phyloP scores from a whole-genome alignment of 2,113 vertebrate genomes.

The Terrapene triunguis region DNA sequence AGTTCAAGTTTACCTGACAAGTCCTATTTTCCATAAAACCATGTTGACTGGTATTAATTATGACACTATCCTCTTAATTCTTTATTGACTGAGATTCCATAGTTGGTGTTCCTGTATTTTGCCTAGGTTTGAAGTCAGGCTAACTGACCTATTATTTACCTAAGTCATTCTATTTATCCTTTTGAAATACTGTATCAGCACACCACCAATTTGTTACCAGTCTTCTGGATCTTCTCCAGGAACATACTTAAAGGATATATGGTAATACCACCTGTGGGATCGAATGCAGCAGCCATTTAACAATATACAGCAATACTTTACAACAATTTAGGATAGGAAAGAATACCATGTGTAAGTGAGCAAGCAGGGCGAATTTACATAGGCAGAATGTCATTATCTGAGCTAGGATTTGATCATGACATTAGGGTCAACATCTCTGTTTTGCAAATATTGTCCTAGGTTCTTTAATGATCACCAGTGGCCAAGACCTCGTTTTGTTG shows the following conservation, averaged over 20 bases:
- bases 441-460: neutral
- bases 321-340: neutral
- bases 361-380: neutral
- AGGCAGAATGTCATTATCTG: neutral
- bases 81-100: neutral
- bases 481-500: neutral
- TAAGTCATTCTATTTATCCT: neutral
- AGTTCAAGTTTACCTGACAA: neutral
- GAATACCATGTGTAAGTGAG: neutral
- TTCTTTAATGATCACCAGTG: neutral
- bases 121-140: neutral
- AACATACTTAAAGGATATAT: neutral
- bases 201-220: neutral
- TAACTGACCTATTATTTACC: neutral
- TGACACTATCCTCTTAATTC: neutral
- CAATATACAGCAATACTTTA: neutral
- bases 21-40: neutral
- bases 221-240: neutral
- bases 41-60: neutral
- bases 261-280: neutral
- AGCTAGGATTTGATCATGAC: neutral
- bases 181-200: neutral
- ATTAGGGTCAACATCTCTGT: neutral
- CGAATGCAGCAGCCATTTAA: neutral
- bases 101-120: neutral